These are phyloP conservation scores for Nymphalis urticae DNA, from an alignment of 2,888 invertebrate species.

Conservation along the genomic window DNA sequence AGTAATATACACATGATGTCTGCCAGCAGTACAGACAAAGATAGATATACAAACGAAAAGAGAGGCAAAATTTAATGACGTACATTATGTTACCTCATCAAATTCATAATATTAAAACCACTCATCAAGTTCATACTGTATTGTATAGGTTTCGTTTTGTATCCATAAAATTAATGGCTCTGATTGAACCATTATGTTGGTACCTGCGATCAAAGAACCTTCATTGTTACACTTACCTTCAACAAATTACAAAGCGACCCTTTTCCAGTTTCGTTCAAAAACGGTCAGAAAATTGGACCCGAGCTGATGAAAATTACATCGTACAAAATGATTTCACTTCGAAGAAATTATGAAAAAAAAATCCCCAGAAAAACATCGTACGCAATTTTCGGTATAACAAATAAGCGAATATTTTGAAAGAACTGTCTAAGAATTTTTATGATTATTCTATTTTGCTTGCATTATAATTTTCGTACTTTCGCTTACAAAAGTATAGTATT, in stretches of 20 bases:
- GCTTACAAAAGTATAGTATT: neutral
- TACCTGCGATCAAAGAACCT: slow-evolving; percentile 16
- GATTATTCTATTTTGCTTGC: neutral
- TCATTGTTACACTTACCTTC: slow-evolving; percentile 27
- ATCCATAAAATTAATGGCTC: slow-evolving; percentile 4
- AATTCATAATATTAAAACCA: no score
- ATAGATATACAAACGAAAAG: no score
- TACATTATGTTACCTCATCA: no score
- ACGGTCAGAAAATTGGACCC: slow-evolving; percentile 16
- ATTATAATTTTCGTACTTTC: no score
- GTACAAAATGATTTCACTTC: slow-evolving; percentile 12
- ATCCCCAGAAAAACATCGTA: neutral
- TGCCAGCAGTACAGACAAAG: no score
- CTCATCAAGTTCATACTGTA: no score
- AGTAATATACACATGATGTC: no score
- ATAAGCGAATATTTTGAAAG: neutral
- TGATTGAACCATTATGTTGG: neutral
- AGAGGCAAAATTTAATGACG: no score
- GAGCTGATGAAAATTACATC: slow-evolving; percentile 21
- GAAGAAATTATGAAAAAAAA: slow-evolving; percentile 12
- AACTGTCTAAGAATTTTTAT: neutral
- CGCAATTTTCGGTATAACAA: slow-evolving; percentile 9
- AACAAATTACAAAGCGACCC: slow-evolving; percentile 30
- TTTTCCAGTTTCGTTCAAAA: slow-evolving; percentile 23
- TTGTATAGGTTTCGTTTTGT: slow-evolving; percentile 1